A percentile compares a stretch with the other conserved stretches of the same genome.
These are phyloP conservation scores for Equus przewalskii DNA, from an alignment of 2,113 vertebrate genomes.

Conservation along the genomic window DNA sequence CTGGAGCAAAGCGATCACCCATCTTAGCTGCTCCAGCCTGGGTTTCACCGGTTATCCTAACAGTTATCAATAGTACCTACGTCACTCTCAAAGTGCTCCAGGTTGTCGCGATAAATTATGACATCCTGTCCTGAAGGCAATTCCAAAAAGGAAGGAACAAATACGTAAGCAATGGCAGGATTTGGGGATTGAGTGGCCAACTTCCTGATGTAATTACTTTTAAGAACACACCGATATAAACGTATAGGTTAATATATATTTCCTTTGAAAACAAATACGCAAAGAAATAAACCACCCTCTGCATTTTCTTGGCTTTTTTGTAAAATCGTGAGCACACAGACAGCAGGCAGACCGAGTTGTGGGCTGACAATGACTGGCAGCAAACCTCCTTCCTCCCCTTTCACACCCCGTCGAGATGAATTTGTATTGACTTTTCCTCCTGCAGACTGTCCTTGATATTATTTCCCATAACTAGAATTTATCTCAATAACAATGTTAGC, in stretches of 20 bases:
- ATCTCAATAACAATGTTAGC: not conserved
- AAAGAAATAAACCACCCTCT: not conserved
- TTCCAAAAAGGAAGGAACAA: not conserved
- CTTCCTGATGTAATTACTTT: not conserved
- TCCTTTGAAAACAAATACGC: not conserved
- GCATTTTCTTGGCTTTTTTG: not conserved
- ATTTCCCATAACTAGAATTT: conserved; percentile 19
- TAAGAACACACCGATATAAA: not conserved
- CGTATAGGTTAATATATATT: not conserved
- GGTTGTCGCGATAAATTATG: not conserved
- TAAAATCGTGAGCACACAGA: not conserved
- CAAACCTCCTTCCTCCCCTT: not conserved
- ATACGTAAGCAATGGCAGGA: not conserved
- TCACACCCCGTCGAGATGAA: not conserved
- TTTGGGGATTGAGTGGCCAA: not conserved
- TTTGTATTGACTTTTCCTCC: not conserved
- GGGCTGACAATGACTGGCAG: not conserved
- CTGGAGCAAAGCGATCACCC: not conserved
- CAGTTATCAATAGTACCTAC: not conserved
- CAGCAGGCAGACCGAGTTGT: not conserved
- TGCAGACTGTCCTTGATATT: not conserved
- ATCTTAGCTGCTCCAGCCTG: not conserved
- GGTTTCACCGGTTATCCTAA: not conserved
- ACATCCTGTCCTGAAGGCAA: not conserved
- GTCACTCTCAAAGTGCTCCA: not conserved